These are phyloP conservation scores for Hyperopisus bebe DNA, from an alignment of 2,113 vertebrate species.

Conservation along the genomic window DNA sequence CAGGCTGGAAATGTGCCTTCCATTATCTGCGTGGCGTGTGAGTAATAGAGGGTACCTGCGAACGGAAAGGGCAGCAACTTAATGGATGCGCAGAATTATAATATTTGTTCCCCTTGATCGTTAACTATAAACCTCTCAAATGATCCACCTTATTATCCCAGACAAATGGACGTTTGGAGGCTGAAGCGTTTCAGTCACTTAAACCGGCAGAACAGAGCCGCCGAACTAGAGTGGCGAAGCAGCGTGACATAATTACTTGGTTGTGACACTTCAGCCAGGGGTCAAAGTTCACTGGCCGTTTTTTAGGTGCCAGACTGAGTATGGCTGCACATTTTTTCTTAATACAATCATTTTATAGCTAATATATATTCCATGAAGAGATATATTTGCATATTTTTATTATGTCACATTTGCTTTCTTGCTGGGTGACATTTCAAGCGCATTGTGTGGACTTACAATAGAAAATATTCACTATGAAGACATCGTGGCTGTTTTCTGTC, in stretches of 20 bases:
- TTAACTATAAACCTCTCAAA: slow-evolving; percentile 13
- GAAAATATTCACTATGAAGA: neutral
- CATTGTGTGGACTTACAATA: neutral
- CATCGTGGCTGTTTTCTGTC: neutral
- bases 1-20: neutral
- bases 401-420: neutral
- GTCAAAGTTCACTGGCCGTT: neutral
- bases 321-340: neutral
- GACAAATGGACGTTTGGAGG: neutral
- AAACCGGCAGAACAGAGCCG: neutral
- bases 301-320: neutral
- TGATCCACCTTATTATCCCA: slow-evolving; percentile 16
- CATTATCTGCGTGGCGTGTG: neutral
- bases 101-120: slow-evolving; percentile 10
- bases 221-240: neutral
- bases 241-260: neutral
- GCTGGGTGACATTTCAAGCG: neutral
- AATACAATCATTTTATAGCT: neutral
- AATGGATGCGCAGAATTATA: slow-evolving; percentile 7
- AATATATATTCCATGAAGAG: neutral
- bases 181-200: neutral
- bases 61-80: slow-evolving; percentile 3
- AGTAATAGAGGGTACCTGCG: neutral
- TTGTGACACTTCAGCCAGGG: neutral
- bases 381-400: neutral